phyloP scores from a whole-genome alignment of 1,140 invertebrate species.

The Mamestra configurata region DNA sequence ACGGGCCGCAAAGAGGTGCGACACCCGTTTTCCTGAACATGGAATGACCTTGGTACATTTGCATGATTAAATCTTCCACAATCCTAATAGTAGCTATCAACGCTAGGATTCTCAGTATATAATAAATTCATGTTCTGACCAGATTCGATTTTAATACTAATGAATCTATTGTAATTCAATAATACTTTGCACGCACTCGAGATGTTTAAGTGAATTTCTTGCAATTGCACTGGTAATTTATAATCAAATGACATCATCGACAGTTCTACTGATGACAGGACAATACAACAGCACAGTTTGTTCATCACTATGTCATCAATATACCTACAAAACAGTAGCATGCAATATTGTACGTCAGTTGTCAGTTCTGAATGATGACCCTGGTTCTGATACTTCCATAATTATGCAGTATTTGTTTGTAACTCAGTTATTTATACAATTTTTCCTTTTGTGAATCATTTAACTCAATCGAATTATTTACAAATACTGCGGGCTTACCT shows the following conservation, averaged over 20 bases:
- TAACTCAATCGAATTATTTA: background rate
- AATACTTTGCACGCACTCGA: conserved; percentile 6
- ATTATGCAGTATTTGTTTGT: background rate
- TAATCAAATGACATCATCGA: conserved; percentile 35
- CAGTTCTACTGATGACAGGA: conserved; percentile 28
- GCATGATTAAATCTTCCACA: background rate
- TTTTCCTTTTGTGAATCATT: conserved; percentile 4
- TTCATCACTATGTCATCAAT: background rate
- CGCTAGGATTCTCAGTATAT: background rate
- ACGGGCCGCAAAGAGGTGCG: background rate
- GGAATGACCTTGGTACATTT: background rate
- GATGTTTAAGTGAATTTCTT: background rate
- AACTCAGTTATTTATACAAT: background rate
- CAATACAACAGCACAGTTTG: background rate
- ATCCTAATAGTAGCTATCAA: background rate
- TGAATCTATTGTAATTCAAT: background rate
- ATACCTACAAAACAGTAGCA: background rate
- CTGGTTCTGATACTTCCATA: background rate
- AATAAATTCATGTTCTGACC: background rate
- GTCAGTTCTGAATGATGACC: background rate
- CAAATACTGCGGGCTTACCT: background rate
- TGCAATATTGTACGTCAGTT: background rate
- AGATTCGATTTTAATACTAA: background rate
- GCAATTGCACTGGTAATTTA: conserved; percentile 25
- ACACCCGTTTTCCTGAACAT: background rate